Evolutionary conservation across 2,113 vertebrate species (phyloP), one percentile per base, ranked within the genome.

Genomic region (Alectura lathami): DNA sequence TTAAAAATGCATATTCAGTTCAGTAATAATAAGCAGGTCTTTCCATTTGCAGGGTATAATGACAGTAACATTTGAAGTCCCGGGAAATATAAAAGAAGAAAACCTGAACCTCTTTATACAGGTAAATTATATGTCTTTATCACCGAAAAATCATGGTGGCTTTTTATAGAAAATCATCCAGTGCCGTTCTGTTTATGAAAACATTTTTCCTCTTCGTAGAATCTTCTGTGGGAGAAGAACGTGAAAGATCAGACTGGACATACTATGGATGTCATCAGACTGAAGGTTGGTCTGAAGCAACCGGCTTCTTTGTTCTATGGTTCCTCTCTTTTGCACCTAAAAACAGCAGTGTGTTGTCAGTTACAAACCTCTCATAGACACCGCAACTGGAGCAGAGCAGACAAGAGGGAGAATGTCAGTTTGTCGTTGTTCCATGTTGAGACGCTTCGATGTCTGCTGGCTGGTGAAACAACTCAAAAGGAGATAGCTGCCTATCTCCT

Each of bases 141-240:
- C 8, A 93, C 29, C 57, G 24, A 77, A 73, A 89, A 91, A 38
- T 63, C 47, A 17, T 64, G 68, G 54, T 85, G 83, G 2, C 16
- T 48, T 78, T 76, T 94, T 86, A 57, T 22, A 66, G 82, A 29
- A 73, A 81, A 72, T 83, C 26, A 34, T 72, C 47, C 34, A 26
- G 18, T 86, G 54, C 45, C 17, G 24, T 45, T 91, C 72, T 62
- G 57, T 79, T 96, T 72, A 74, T 70, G 79, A 83, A 90, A 96
- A 69, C n/a, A 53, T 42, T 93, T 96, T 86, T 56, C 48, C 51
- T 96, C 82, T 84, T 91, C 94, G 38, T 95, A 99, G 99, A 98
- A 99, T 92, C 98, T 99, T 85, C 97, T 99, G 5, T 99, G 99
- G 99, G 99, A 99, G 94, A 99, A 98, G 97, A 98, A 93, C n/a